Conservation (phyloP, 1,140 invertebrate genomes). For the Chrysomallon squamiferum region DNA sequence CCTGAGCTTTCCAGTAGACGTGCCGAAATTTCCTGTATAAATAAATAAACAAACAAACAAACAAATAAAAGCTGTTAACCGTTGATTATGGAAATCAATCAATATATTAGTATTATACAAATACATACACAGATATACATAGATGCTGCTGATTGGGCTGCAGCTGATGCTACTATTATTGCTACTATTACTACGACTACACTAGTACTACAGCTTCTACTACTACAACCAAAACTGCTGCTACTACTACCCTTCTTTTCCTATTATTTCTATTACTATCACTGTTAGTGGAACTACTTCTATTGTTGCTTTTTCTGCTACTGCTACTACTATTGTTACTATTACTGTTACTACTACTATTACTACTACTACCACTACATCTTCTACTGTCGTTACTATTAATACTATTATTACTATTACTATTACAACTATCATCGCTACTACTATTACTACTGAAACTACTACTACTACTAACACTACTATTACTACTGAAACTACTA, state of each 20-base stretch:
- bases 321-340: neutral
- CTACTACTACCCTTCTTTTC: neutral
- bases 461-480: too few species aligned
- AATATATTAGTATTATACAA: too few species aligned
- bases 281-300: neutral
- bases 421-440: neutral
- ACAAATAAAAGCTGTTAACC: too few species aligned
- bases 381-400: neutral
- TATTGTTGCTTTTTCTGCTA: neutral
- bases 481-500: too few species aligned
- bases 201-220: neutral
- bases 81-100: neutral
- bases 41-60: too few species aligned
- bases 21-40: slow-evolving; percentile 44
- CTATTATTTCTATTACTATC: neutral
- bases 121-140: too few species aligned
- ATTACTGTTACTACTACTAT: neutral
- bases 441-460: too few species aligned
- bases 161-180: too few species aligned
- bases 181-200: neutral
- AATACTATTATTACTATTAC: neutral
- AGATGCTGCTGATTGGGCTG: too few species aligned
- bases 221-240: neutral
- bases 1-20: slow-evolving; percentile 40
- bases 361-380: neutral